These are phyloP conservation scores for Ypsolopha sequella DNA, from an alignment of 2,888 invertebrate genomes.

Conservation along the genomic window DNA sequence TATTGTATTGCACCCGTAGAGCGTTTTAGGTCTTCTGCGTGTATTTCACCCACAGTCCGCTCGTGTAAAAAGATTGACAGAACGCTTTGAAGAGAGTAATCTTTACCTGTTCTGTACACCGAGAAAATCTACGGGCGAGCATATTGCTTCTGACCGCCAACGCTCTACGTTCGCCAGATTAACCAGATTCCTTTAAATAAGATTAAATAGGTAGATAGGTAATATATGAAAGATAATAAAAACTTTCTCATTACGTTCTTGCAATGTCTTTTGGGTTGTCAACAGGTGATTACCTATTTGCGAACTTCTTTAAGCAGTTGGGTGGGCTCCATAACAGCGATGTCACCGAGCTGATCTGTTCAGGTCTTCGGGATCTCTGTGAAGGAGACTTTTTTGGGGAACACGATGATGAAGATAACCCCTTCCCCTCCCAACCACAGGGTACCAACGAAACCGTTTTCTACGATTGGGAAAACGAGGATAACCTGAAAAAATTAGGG, in stretches of 20 bases:
- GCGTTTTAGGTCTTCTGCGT: no score
- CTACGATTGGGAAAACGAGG: conserved; percentile 53
- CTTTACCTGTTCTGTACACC: no score
- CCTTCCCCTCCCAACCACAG: conserved; percentile 44
- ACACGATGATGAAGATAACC: conserved; percentile 34
- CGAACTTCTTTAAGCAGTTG: conserved; percentile 44
- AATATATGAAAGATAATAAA: no score
- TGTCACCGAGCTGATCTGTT: conserved; percentile 53
- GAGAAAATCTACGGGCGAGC: no score
- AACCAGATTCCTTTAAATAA: no score
- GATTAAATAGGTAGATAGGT: no score
- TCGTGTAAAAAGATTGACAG: no score
- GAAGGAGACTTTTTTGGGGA: conserved; percentile 53
- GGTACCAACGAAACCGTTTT: conserved; percentile 22
- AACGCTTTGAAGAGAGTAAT: no score
- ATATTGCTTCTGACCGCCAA: no score
- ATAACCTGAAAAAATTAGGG: conserved; percentile 45
- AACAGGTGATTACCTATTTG: conserved; percentile 52
- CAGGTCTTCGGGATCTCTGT: conserved; percentile 51
- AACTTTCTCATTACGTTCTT: neutral
- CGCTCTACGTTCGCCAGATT: no score
- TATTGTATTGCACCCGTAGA: no score
- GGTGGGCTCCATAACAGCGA: conserved; percentile 51
- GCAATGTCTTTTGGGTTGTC: neutral
- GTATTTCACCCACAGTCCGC: no score